Conservation (phyloP, 2,797 vertebrate species). For the Hypotaenidia okinawae region DNA sequence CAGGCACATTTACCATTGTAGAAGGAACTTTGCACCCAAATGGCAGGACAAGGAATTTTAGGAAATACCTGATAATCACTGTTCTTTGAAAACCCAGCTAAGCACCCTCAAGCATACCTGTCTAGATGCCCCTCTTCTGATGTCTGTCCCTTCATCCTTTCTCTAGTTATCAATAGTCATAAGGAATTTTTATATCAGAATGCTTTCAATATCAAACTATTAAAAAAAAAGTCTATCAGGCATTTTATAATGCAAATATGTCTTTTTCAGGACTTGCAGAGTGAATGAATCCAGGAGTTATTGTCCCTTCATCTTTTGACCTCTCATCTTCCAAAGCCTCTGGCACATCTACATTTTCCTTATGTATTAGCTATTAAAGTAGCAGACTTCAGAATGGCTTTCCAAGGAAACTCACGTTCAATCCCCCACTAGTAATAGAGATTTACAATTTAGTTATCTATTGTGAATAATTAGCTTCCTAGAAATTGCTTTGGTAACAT, state of each 20-base stretch:
- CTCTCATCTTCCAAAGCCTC: conserved; percentile 41
- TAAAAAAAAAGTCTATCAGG: neutral
- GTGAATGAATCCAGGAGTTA: conserved; percentile 41
- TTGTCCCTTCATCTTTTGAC: conserved; percentile 59
- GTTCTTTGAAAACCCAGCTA: neutral
- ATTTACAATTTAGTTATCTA: conserved; percentile 74
- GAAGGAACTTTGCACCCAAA: neutral
- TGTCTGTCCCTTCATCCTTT: neutral
- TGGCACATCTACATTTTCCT: conserved; percentile 41
- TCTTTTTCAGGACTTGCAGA: conserved; percentile 34
- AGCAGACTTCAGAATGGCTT: conserved; percentile 35
- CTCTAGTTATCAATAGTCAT: neutral
- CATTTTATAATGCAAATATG: conserved; percentile 36
- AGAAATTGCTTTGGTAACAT: conserved; percentile 72
- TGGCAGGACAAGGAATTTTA: neutral
- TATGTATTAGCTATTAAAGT: conserved; percentile 38
- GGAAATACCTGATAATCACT: neutral
- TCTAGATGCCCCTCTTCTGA: neutral
- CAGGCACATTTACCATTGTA: neutral
- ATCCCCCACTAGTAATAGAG: conserved; percentile 28
- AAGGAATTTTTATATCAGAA: neutral
- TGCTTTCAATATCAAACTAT: neutral
- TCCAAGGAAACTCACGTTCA: conserved; percentile 29
- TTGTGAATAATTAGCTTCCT: conserved; percentile 69
- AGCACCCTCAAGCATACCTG: neutral